These are phyloP conservation scores for Drosophila saltans DNA, from an alignment of 1,140 invertebrate species.

Conservation along the genomic window DNA sequence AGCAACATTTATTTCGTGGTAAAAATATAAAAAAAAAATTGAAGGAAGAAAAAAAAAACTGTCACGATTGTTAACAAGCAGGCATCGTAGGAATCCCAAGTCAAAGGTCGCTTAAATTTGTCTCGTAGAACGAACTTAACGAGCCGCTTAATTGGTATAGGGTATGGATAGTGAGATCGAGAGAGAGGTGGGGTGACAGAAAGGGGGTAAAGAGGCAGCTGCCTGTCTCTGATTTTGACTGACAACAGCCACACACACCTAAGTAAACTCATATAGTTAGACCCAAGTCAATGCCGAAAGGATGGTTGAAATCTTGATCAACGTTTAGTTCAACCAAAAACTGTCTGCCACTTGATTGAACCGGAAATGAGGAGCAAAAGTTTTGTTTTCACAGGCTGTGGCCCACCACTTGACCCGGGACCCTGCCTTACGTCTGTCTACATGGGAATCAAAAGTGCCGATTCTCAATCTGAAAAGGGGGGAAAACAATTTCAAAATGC, in stretches of 20 bases:
- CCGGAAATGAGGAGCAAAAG: slow-evolving; percentile 73
- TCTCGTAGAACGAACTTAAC: slow-evolving; percentile 57
- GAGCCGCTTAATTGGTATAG: slow-evolving; percentile 71
- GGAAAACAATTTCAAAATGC: slow-evolving; percentile 59
- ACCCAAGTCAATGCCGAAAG: not conserved
- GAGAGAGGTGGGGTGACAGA: not conserved
- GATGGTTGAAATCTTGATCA: slow-evolving; percentile 33
- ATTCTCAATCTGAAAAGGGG: slow-evolving; percentile 35
- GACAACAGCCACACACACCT: slow-evolving; percentile 78
- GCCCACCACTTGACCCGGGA: slow-evolving; percentile 69
- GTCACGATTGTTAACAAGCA: slow-evolving; percentile 76
- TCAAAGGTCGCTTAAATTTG: slow-evolving; percentile 79
- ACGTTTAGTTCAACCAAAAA: slow-evolving; percentile 34
- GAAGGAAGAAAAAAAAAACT: slow-evolving; percentile 56
- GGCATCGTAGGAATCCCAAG: slow-evolving; percentile 30
- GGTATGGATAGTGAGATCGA: not conserved
- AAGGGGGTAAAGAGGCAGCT: slow-evolving; percentile 45
- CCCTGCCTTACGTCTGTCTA: slow-evolving; percentile 53
- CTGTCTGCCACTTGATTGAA: slow-evolving; percentile 67
- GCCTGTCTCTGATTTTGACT: slow-evolving; percentile 71
- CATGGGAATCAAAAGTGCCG: slow-evolving; percentile 69
- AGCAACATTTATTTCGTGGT: slow-evolving; percentile 62
- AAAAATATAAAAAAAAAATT: slow-evolving; percentile 71
- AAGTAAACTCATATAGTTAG: slow-evolving; percentile 43
- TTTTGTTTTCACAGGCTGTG: slow-evolving; percentile 76